A percentile compares a stretch with the other conserved stretches of the same genome.
phyloP scores from a whole-genome alignment of 2,113 vertebrate species.

The Thryonomys swinderianus region DNA sequence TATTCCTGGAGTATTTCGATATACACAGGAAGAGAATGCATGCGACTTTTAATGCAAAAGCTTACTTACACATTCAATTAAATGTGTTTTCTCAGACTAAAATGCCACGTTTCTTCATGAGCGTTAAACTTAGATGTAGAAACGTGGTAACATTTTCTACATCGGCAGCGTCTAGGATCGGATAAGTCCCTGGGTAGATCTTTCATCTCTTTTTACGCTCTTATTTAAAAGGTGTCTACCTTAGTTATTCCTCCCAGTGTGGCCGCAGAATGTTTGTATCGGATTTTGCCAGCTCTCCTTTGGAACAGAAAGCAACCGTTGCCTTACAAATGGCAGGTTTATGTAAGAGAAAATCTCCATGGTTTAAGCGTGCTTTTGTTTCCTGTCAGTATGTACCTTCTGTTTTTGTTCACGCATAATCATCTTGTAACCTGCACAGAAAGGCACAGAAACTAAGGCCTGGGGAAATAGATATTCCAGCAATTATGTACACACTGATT shows the following conservation, averaged over 20 bases:
- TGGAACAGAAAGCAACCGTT: constrained; percentile 60
- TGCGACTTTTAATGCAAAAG: constrained; percentile 41
- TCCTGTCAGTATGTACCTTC: constrained; percentile 69
- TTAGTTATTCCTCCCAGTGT: constrained; percentile 6
- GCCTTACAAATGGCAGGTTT: constrained; percentile 72
- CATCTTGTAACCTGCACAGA: constrained; percentile 64
- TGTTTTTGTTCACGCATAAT: constrained; percentile 73
- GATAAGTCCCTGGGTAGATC: constrained; percentile 37
- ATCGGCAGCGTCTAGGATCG: neutral
- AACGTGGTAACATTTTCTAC: constrained; percentile 36
- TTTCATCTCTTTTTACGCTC: constrained; percentile 45
- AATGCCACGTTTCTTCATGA: neutral
- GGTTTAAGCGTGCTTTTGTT: constrained; percentile 76
- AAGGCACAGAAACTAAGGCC: constrained; percentile 52
- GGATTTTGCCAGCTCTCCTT: constrained; percentile 65
- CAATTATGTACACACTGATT: constrained; percentile 49
- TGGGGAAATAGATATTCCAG: constrained; percentile 47
- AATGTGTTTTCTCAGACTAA: constrained; percentile 32
- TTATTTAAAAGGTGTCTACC: neutral
- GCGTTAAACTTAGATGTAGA: neutral
- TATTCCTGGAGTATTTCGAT: constrained; percentile 2
- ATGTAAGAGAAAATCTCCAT: constrained; percentile 70
- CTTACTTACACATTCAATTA: neutral
- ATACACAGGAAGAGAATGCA: neutral
- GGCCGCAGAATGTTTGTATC: constrained; percentile 44